Base-by-base conservation (phyloP, 1,140 invertebrate genomes). In the Leucophenga varia region DNA sequence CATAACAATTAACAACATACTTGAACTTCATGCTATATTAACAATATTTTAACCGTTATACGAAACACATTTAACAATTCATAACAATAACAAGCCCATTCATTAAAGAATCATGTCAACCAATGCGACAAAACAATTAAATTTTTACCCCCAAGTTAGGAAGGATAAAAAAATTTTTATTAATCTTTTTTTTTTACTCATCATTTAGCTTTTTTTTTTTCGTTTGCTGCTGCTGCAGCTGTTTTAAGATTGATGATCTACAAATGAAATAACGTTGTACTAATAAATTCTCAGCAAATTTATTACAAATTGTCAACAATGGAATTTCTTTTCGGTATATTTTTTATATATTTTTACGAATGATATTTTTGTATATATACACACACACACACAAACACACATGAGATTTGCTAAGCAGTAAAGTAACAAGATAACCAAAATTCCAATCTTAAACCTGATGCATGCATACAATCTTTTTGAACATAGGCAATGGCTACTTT, bases 201-300 rank as follows among this genome's bases (percentile, higher is more conserved):
- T n/a, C n/a, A n/a, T n/a, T n/a, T n/a, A n/a, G n/a, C n/a, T n/a
- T n/a, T n/a, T n/a, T n/a, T n/a, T n/a, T n/a, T n/a, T n/a, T n/a
- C n/a, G n/a, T n/a, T n/a, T n/a, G n/a, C n/a, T n/a, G n/a, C n/a
- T n/a, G n/a, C n/a, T n/a, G n/a, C n/a, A n/a, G n/a, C n/a, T 35
- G 12, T 35, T n/a, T 43, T 10, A 10, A 25, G 68, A 72, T 72
- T 68, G 68, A 72, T 72, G 68, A 57, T 46, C 52, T 52, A 49
- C 51, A 63, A 55, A 55, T 56, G 56, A 57, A 57, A 51, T 61
- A 57, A 52, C 38, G 64, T 60, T 71, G 68, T 72, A 68, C 64
- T 47, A 61, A 72, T 72, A 72, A 72, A 71, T 72, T 71, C 52
- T 57, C 21, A 64, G 52, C 59, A 58, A 61, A 61, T 58, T 61